phyloP scores from a whole-genome alignment of 2,888 invertebrate species.

The Marronus borbonicus region DNA sequence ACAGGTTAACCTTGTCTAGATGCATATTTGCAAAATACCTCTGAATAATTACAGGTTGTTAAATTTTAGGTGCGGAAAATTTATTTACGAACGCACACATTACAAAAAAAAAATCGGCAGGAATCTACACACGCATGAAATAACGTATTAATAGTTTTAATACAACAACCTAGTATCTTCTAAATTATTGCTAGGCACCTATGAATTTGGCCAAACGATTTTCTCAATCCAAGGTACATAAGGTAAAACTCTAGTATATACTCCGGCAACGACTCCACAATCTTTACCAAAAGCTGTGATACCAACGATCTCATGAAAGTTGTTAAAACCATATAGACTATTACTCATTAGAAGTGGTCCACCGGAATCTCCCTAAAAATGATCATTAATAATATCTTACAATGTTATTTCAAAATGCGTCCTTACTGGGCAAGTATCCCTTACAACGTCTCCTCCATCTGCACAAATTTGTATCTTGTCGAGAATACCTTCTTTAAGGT shows the following conservation, averaged over 20 bases:
- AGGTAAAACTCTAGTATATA: conserved; percentile 68
- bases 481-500: conserved; percentile 66
- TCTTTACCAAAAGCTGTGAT: conserved; percentile 69
- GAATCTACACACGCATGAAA: too few relatives aligned
- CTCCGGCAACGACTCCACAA: conserved; percentile 67
- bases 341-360: conserved; percentile 71
- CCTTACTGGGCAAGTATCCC: conserved; percentile 67
- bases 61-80: background rate
- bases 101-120: too few relatives aligned
- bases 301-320: conserved; percentile 67
- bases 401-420: background rate
- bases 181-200: background rate
- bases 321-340: conserved; percentile 63
- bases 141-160: too few relatives aligned
- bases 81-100: too few relatives aligned
- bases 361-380: conserved; percentile 77
- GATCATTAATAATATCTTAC: conserved; percentile 61
- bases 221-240: conserved; percentile 70
- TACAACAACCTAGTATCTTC: too few relatives aligned
- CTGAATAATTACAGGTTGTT: conserved; percentile 1
- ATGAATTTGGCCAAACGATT: conserved; percentile 66
- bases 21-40: too few relatives aligned
- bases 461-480: conserved; percentile 70
- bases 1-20: too few relatives aligned
- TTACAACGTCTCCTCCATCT: conserved; percentile 62